Conservation (phyloP, 2,797 vertebrate species). For the Denticeps clupeoides region DNA sequence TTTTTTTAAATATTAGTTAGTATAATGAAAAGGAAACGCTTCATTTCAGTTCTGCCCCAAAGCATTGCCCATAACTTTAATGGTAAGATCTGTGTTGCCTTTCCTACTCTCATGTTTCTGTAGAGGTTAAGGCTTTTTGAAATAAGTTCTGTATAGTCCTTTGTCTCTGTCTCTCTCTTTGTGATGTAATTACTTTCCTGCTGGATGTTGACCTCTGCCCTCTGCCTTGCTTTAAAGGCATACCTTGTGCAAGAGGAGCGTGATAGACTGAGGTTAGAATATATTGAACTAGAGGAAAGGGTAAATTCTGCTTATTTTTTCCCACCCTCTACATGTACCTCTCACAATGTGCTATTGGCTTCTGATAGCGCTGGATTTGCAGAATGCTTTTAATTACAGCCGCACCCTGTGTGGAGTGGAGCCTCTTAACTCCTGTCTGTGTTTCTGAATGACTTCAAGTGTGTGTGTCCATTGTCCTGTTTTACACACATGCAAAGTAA, state of each 20-base stretch:
- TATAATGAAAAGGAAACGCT: too few species aligned
- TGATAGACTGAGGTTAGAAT: slow-evolving; percentile 80
- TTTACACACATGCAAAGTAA: slow-evolving; percentile 15
- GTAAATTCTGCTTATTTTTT: slow-evolving; percentile 60
- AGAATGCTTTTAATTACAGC: slow-evolving; percentile 53
- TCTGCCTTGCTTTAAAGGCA: slow-evolving; percentile 68
- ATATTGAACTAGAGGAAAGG: slow-evolving; percentile 80
- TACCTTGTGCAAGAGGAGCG: slow-evolving; percentile 70
- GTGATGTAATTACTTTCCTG: too few species aligned
- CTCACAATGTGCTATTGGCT: slow-evolving; percentile 29
- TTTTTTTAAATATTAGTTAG: too few species aligned
- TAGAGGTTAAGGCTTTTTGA: slow-evolving; percentile 10
- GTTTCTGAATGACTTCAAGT: slow-evolving; percentile 35
- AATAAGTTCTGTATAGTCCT: slow-evolving; percentile 14
- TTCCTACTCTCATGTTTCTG: slow-evolving; percentile 5
- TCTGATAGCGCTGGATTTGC: slow-evolving; percentile 42
- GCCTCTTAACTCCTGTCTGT: slow-evolving; percentile 28
- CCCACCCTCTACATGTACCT: slow-evolving; percentile 9
- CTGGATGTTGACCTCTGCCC: slow-evolving; percentile 41
- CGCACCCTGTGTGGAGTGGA: slow-evolving; percentile 32
- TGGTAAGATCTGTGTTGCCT: slow-evolving; percentile 10
- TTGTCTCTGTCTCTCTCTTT: slow-evolving; percentile 24
- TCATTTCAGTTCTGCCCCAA: too few species aligned
- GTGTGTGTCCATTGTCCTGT: slow-evolving; percentile 33
- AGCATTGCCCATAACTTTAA: too few species aligned